phyloP scores from a whole-genome alignment of 2,113 vertebrate genomes.

The Prinia subflava region DNA sequence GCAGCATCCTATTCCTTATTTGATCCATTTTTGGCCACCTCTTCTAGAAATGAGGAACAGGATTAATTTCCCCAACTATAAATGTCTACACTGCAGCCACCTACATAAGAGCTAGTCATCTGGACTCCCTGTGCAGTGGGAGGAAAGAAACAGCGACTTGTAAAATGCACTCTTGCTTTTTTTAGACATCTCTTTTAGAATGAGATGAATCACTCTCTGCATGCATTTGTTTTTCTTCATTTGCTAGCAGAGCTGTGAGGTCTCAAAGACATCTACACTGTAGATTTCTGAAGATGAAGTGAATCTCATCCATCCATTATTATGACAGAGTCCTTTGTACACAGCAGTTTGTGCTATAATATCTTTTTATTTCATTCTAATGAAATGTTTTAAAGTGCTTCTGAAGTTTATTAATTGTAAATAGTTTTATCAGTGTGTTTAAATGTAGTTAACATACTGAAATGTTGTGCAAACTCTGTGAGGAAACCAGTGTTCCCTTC shows the following conservation, averaged over 20 bases:
- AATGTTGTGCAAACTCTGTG: not conserved
- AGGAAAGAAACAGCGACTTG: not conserved
- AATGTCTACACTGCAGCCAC: not conserved
- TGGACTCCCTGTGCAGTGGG: not conserved
- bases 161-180: not conserved
- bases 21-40: not conserved
- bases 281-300: not conserved
- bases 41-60: not conserved
- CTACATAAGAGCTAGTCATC: constrained; percentile 21
- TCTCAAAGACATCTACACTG: not conserved
- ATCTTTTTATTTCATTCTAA: not conserved
- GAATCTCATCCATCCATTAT: not conserved
- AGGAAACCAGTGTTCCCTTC: not conserved
- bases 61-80: not conserved
- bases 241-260: not conserved
- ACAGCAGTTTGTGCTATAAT: not conserved
- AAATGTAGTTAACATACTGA: not conserved
- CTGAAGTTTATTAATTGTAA: not conserved
- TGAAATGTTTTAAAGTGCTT: not conserved
- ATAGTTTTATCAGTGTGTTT: not conserved
- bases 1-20: not conserved
- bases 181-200: constrained; percentile 4
- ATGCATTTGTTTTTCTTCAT: not conserved
- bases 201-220: not conserved
- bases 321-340: not conserved